Conservation (phyloP, 92 coral and sea anemone species). For the Porites cylindrica region DNA sequence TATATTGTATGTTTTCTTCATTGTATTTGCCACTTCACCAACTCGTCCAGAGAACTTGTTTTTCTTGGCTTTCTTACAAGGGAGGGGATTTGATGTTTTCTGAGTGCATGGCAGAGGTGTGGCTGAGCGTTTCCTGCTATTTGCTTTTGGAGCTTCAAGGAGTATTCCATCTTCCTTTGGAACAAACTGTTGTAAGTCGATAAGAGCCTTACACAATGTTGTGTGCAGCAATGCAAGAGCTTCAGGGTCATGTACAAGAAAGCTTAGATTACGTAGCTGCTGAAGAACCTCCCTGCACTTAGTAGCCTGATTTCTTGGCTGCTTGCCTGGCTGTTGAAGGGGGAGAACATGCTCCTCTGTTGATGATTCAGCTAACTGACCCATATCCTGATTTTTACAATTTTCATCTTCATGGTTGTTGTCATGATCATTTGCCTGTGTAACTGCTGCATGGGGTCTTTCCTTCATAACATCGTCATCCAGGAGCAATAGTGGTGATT, state of each 20-base stretch:
- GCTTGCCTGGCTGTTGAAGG: slow-evolving; percentile 29
- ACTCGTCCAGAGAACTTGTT: slow-evolving; percentile 47
- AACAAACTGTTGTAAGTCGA: slow-evolving; percentile 10
- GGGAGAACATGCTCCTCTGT: neutral
- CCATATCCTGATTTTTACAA: neutral
- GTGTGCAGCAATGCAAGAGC: slow-evolving; percentile 9
- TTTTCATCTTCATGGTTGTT: neutral
- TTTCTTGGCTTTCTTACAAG: slow-evolving; percentile 14
- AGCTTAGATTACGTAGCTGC: slow-evolving; percentile 15
- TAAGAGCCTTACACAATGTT: slow-evolving; percentile 4
- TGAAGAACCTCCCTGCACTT: slow-evolving; percentile 51
- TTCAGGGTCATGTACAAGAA: slow-evolving; percentile 32
- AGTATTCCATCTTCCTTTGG: slow-evolving; percentile 51
- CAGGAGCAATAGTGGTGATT: slow-evolving; percentile 51
- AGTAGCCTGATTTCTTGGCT: slow-evolving; percentile 36
- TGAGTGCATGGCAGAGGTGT: too few relatives aligned
- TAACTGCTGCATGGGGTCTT: slow-evolving; percentile 8
- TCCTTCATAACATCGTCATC: slow-evolving; percentile 47
- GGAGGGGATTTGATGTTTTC: slow-evolving; percentile 13
- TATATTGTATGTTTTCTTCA: slow-evolving; percentile 33
- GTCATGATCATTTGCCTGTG: neutral
- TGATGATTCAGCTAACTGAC: neutral
- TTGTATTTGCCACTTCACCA: slow-evolving; percentile 43
- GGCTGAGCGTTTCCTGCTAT: too few relatives aligned
- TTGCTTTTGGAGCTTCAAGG: slow-evolving; percentile 11